These are phyloP conservation scores for Apis dorsata DNA, from an alignment of 1,140 invertebrate species.

Conservation along the genomic window DNA sequence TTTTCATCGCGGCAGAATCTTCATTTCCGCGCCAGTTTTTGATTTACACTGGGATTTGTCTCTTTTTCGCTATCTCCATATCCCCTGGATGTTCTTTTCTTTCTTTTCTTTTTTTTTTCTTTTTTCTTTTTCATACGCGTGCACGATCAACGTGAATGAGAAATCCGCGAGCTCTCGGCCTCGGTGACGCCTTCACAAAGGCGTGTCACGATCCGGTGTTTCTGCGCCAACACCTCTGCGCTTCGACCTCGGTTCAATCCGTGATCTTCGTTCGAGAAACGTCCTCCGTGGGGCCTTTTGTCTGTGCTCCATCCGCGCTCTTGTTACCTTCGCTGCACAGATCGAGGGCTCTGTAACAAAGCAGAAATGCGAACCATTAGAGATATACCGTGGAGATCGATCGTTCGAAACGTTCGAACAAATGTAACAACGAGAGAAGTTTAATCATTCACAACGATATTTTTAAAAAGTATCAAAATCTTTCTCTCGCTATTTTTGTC, in stretches of 20 bases:
- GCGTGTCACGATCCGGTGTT: neutral
- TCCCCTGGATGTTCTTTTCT: neutral
- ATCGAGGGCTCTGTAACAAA: constrained; percentile 54
- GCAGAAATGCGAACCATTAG: constrained; percentile 19
- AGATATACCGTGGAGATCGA: too few relatives aligned
- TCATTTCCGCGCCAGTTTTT: constrained; percentile 40
- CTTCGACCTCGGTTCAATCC: neutral
- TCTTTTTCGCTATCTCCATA: constrained; percentile 5
- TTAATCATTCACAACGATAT: too few relatives aligned
- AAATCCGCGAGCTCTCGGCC: neutral
- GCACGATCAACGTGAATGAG: neutral
- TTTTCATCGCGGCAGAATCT: constrained; percentile 42
- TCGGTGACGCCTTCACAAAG: neutral
- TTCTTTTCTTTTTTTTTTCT: neutral
- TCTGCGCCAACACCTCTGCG: too few relatives aligned
- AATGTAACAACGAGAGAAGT: too few relatives aligned
- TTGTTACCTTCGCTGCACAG: neutral
- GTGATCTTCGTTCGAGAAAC: neutral
- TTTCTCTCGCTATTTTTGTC: too few relatives aligned
- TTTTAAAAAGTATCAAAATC: too few relatives aligned
- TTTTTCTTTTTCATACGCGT: neutral
- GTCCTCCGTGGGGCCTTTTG: neutral
- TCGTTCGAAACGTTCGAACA: too few relatives aligned
- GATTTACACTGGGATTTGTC: constrained; percentile 22
- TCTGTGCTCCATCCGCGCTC: neutral